Evolutionary conservation across 2,113 vertebrate species (phyloP), one percentile per base, ranked within the genome.

Genomic region (Stigmatopora nigra): DNA sequence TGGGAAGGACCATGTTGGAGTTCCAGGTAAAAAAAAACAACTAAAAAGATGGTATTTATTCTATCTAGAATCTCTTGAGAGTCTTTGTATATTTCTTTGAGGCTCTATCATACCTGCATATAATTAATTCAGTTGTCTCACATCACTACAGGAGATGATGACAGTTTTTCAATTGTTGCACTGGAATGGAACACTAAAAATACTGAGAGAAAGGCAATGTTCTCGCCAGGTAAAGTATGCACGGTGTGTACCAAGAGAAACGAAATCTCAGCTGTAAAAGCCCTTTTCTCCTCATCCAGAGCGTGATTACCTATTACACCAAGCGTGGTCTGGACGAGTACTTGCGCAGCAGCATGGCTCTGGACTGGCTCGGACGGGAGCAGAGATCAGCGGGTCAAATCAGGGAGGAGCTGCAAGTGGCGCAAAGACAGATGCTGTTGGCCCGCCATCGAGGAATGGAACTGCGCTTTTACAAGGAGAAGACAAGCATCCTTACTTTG

Each of bases 1-100:
- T 84, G 65, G 94, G 94, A 61, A 92, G 89, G 84, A 94, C 91
- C 15, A 95, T 96, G 93, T 85, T 96, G 78, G 92, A 96, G 81
- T 96, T 96, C 78, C 94, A 96, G 93, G 94, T 96, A 87, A 72
- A 65, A 63, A 20, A 69, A 31, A n/a, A n/a, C n/a, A n/a, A n/a
- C n/a, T n/a, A n/a, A n/a, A n/a, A n/a, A n/a, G 25, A 31, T 31
- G 25, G 25, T 31, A 31, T 31, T 31, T 31, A 31, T 31, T 31
- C 25, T 31, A 31, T 31, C 25, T 31, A 31, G 25, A 31, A 31
- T 31, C 25, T 31, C 25, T 31, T 31, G 25, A 31, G 25, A 31
- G 25, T 3, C 3, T 31, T 31, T 31, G 25, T 31, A 31, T 3
- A 31, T 49, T 17, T 49, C 17, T 17, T 1, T 41, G 9, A 53